These are phyloP conservation scores for Athetis lepigone DNA, from an alignment of 2,888 invertebrate genomes.

Conservation along the genomic window DNA sequence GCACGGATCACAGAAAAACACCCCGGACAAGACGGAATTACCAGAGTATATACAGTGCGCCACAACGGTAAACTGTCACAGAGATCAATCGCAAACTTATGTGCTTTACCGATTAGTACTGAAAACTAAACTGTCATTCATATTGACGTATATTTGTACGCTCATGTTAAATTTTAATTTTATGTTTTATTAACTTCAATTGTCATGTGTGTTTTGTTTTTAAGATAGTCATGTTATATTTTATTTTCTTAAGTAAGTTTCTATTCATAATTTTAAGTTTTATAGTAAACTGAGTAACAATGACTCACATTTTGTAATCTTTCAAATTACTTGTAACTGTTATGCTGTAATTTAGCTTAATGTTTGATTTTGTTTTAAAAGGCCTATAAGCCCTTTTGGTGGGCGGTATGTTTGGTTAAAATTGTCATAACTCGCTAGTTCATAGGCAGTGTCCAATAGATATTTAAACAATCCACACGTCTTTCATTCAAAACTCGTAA, in stretches of 20 bases:
- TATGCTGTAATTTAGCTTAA: not conserved
- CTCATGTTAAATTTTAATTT: no score
- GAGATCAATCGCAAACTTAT: slow-evolving; percentile 13
- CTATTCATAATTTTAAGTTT: not conserved
- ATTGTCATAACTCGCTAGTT: no score
- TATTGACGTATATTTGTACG: not conserved
- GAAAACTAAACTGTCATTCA: not conserved
- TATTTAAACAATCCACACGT: no score
- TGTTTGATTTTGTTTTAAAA: slow-evolving; percentile 2
- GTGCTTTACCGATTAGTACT: slow-evolving; percentile 8
- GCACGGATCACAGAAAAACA: slow-evolving; percentile 48
- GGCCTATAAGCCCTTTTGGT: slow-evolving; percentile 7
- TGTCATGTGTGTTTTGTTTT: not conserved
- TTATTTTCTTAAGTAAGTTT: not conserved
- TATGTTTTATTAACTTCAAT: not conserved
- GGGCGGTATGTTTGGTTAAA: slow-evolving; percentile 11
- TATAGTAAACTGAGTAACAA: not conserved
- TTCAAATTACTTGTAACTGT: not conserved
- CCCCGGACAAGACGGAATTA: slow-evolving; percentile 31
- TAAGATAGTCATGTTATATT: not conserved
- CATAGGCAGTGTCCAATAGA: no score
- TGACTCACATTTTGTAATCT: not conserved
- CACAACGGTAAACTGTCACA: slow-evolving; percentile 8
- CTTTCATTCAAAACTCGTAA: no score
- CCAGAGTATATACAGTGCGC: slow-evolving; percentile 24